Base-by-base conservation (phyloP, 1,140 invertebrate species). In the Drosophila guanche region DNA sequence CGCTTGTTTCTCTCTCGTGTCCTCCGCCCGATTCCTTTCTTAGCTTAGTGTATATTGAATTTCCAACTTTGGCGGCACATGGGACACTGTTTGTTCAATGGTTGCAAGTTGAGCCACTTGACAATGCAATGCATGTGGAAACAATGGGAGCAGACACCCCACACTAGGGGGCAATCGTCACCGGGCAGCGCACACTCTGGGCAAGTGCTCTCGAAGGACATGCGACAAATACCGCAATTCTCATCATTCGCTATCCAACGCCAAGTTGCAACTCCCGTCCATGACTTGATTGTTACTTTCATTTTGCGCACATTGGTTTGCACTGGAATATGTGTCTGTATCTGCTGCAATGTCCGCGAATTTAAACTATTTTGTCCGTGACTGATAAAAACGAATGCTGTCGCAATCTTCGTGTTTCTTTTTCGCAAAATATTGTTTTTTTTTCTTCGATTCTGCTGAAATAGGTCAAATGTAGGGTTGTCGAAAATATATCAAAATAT, bases 71-170 rank as follows among this genome's bases (percentile, higher is more conserved):
- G 98, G 81, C 99, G 94, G 92, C 99, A 99, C 98, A 99, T 99
- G 68, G 99, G 99, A 91, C 99, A 99, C 90, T 97, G 96, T 90
- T 99, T 97, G 91, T 97, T 97, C 46, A 96, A 95, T 90, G 98
- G 96, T 92, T 99, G 98, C 14, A 98, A 97, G 89, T 99, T 97
- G 41, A 99, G 93, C 99, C 99, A 99, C 94, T 99, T 99, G 92
- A 99, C 97, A 89, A 99, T 99, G 92, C 99, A 99, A 92, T 99
- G 99, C 91, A 99, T 99, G 91, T 99, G 99, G 92, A 99, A 99
- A 93, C 98, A 99, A 93, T 99, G 99, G 1, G 97, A 98, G 92
- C 99, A 99, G 84, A 98, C 95, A 66, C 99, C 98, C 98, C 98
- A 99, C 68, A 99, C 98, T 90, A 99, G 92, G 14, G 99, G 98